Conservation (phyloP, 2,113 vertebrate genomes). For the Piaya cayana region DNA sequence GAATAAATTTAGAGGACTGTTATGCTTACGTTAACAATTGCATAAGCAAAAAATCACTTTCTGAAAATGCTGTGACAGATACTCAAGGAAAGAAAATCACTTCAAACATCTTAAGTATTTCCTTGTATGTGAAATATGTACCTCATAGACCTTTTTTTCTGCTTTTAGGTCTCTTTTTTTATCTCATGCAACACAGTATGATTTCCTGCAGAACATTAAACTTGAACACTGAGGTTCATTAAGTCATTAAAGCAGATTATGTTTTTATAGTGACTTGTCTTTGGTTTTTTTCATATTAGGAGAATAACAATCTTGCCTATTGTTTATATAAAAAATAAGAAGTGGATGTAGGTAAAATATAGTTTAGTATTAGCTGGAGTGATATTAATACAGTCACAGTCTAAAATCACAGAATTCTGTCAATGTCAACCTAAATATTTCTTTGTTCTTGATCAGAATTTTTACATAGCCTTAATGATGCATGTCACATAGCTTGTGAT, state of each 20-base stretch:
- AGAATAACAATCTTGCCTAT: background rate
- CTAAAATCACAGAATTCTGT: slow-evolving; percentile 5
- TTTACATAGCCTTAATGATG: background rate
- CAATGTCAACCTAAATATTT: slow-evolving; percentile 23
- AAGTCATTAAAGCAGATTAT: background rate
- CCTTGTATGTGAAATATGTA: background rate
- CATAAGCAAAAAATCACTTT: background rate
- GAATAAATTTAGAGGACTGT: background rate
- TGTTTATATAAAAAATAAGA: background rate
- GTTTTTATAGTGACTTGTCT: background rate
- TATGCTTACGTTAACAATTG: background rate
- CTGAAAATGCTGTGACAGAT: background rate
- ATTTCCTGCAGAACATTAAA: background rate
- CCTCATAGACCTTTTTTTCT: background rate
- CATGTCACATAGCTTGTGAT: background rate
- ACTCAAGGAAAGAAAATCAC: background rate
- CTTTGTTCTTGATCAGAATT: slow-evolving; percentile 16
- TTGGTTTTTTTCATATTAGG: background rate
- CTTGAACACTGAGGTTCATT: background rate
- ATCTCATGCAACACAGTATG: background rate
- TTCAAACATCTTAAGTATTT: background rate
- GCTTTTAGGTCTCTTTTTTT: background rate
- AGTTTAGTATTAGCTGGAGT: background rate
- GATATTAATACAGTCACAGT: background rate
- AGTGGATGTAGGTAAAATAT: background rate